phyloP scores from a whole-genome alignment of 1,140 invertebrate genomes.

The Heliconius melpomene region DNA sequence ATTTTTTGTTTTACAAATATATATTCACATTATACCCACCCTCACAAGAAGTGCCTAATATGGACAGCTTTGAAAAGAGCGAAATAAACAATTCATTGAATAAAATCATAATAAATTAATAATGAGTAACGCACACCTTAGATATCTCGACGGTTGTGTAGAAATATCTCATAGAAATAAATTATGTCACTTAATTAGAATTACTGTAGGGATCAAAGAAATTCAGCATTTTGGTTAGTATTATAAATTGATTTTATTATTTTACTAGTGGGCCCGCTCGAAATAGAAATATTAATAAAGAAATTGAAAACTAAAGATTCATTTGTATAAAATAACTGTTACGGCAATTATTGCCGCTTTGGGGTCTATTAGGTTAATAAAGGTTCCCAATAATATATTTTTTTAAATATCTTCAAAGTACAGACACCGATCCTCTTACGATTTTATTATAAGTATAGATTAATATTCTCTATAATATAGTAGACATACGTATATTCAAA shows the following conservation, averaged over 20 bases:
- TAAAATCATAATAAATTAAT: constrained; percentile 3
- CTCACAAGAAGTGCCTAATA: background rate
- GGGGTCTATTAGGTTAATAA: too few species aligned
- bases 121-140: background rate
- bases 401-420: too few species aligned
- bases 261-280: background rate
- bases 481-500: too few species aligned
- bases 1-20: background rate
- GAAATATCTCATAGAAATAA: constrained; percentile 3
- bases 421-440: too few species aligned
- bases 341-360: too few species aligned
- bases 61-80: background rate
- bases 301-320: too few species aligned
- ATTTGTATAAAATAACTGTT: too few species aligned
- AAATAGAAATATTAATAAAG: too few species aligned
- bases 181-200: background rate
- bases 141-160: background rate
- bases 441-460: too few species aligned
- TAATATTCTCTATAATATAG: too few species aligned
- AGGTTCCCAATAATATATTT: too few species aligned
- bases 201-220: constrained; percentile 4
- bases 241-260: background rate
- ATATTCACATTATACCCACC: background rate
- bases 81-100: constrained; percentile 9
- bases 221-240: background rate